Evolutionary conservation across 2,797 vertebrate species (phyloP).

Genomic region (Buphagus erythrorhynchus): DNA sequence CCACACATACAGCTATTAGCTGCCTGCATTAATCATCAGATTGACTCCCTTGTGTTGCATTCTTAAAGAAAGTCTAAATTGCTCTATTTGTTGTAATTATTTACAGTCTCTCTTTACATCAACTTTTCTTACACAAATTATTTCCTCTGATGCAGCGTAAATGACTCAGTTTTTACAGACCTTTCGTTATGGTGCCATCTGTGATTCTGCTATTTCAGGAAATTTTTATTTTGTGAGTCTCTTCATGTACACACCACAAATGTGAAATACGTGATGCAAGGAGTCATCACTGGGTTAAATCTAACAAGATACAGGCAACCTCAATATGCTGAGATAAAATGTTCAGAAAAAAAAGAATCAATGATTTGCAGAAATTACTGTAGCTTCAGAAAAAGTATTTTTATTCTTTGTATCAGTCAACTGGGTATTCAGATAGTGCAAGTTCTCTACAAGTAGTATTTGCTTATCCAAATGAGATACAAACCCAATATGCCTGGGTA

Average conservation of each 20-base stretch:
- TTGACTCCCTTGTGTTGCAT: neutral
- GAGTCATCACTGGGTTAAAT: neutral
- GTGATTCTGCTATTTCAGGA: slow-evolving; percentile 7
- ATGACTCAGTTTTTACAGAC: slow-evolving; percentile 15
- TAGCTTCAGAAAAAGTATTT: neutral
- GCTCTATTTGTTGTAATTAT: slow-evolving; percentile 37
- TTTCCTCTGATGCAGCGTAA: slow-evolving; percentile 10
- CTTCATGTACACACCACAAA: neutral
- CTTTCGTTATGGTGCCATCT: neutral
- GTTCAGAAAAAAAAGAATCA: neutral
- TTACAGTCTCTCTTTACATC: neutral
- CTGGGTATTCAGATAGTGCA: neutral
- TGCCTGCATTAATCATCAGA: neutral
- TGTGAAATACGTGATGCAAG: neutral
- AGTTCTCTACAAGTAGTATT: neutral
- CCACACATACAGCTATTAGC: neutral
- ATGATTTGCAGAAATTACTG: neutral
- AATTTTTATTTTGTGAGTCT: slow-evolving; percentile 16
- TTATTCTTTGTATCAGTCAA: neutral
- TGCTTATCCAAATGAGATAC: neutral
- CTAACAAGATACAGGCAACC: neutral
- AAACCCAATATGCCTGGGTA: neutral
- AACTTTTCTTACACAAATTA: neutral
- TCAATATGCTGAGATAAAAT: neutral
- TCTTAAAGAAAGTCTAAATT: neutral